phyloP scores from a whole-genome alignment of 1,140 invertebrate genomes.

The Helicoverpa zea region DNA sequence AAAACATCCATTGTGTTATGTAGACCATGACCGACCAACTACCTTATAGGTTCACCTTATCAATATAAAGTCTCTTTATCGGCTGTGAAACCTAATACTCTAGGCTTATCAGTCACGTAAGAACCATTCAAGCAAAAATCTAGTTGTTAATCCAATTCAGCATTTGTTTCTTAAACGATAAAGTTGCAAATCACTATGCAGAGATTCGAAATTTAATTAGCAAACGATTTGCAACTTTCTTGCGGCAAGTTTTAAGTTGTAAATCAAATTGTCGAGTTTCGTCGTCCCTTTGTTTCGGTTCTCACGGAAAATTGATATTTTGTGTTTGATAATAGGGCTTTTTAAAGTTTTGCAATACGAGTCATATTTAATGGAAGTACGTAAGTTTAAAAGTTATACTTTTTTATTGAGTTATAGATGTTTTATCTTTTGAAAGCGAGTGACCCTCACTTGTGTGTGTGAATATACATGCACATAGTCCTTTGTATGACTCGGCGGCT shows the following conservation, averaged over 20 bases:
- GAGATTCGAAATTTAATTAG: slow-evolving; percentile 45
- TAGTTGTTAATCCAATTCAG: background rate
- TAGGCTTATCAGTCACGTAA: slow-evolving; percentile 10
- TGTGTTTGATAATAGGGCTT: slow-evolving; percentile 3
- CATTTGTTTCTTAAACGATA: background rate
- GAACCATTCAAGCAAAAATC: background rate
- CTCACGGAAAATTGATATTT: slow-evolving; percentile 41
- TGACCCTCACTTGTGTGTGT: too few relatives aligned
- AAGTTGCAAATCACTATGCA: slow-evolving; percentile 40
- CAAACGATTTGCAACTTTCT: slow-evolving; percentile 41
- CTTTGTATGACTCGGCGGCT: too few relatives aligned
- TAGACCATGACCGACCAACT: slow-evolving; percentile 28
- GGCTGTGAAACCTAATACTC: background rate
- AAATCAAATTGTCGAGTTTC: slow-evolving; percentile 26
- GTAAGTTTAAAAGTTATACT: background rate
- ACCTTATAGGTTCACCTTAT: background rate
- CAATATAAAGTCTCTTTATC: background rate
- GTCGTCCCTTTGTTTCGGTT: slow-evolving; percentile 27
- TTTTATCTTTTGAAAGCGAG: too few relatives aligned
- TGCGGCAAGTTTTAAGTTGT: slow-evolving; percentile 36
- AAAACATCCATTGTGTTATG: slow-evolving; percentile 26
- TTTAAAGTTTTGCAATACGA: background rate
- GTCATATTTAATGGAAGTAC: background rate
- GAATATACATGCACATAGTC: too few relatives aligned
- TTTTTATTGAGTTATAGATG: background rate